Evolutionary conservation across 2,888 invertebrate species (phyloP), one percentile per base, ranked within the genome.

Genomic region (Tupiocoris notatus): DNA sequence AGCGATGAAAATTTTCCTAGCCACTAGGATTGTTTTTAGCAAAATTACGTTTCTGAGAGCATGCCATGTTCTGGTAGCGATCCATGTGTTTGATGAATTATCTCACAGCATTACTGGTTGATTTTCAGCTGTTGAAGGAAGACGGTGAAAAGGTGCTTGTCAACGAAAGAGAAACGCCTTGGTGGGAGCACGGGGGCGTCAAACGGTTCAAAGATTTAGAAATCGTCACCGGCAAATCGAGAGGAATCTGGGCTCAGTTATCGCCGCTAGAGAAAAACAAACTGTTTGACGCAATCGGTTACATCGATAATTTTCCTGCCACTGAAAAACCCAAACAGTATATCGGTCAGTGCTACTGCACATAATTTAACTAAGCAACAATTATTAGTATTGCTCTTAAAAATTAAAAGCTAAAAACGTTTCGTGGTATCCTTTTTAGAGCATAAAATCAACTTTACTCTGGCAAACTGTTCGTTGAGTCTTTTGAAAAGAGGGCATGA

Each of bases 371-470:
- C 16, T 56, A 56, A 59, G 59, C 17, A 59, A 3, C 3, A 39
- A 7, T 39, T 39, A 39, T 39, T 39, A 39, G 3, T 12, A 39
- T 39, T 39, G 20, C 16, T 59, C 6, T 23, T 25, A n/a, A n/a
- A n/a, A n/a, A n/a, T n/a, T n/a, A n/a, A n/a, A n/a, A n/a, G n/a
- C 54, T 7, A 12, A 16, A 16, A 61, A 68, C 24, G 16, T 56
- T 66, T 21, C 9, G 17, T 9, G 12, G n/a, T n/a, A n/a, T n/a
- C n/a, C 61, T 56, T 73, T 74, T 58, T 78, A 89, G 92, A 92
- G 81, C 92, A 92, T 82, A 92, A 91, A 84, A 85, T 92, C 77
- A 91, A 91, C 83, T 86, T 93, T 79, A 90, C 92, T 0, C 83
- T 93, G 68, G 91, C 91, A 17, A 92, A 92, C 83, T 89, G 90